phyloP scores from a whole-genome alignment of 2,888 invertebrate species.

The Camptogramma bilineatum region DNA sequence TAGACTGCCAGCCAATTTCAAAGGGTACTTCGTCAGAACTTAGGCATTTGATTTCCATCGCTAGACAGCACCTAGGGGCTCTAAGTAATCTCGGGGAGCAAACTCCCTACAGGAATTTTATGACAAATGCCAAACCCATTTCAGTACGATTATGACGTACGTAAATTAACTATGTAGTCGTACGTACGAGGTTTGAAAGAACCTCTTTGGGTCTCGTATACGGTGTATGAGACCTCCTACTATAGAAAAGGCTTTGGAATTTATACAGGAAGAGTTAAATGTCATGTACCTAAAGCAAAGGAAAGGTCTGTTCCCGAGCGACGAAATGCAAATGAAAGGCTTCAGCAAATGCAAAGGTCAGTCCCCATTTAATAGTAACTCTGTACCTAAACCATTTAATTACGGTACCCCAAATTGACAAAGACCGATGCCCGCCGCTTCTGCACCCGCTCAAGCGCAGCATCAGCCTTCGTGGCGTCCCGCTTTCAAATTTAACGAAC shows the following conservation, averaged over 20 bases:
- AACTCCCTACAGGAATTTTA: conserved; percentile 23
- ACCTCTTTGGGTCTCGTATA: conserved; percentile 45
- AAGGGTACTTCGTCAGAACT: no score
- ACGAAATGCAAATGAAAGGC: no score
- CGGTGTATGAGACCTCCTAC: conserved; percentile 46
- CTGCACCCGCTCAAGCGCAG: no score
- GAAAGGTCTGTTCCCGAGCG: no score
- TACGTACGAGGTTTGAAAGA: conserved; percentile 43
- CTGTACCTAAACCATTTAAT: no score
- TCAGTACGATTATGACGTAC: conserved; percentile 39
- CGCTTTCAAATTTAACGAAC: not conserved
- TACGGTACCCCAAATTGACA: not conserved
- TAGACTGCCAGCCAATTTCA: no score
- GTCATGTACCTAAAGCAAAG: conserved; percentile 43
- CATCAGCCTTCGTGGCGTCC: no score
- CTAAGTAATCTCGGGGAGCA: no score
- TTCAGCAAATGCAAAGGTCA: no score
- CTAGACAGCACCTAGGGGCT: no score
- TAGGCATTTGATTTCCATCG: no score
- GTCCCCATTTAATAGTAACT: no score
- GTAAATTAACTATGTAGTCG: conserved; percentile 41
- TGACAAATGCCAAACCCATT: not conserved
- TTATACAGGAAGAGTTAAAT: conserved; percentile 45
- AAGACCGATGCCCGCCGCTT: not conserved
- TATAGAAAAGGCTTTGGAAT: conserved; percentile 45